Conservation (phyloP, 2,888 invertebrate genomes). For the Diaphora mendica region DNA sequence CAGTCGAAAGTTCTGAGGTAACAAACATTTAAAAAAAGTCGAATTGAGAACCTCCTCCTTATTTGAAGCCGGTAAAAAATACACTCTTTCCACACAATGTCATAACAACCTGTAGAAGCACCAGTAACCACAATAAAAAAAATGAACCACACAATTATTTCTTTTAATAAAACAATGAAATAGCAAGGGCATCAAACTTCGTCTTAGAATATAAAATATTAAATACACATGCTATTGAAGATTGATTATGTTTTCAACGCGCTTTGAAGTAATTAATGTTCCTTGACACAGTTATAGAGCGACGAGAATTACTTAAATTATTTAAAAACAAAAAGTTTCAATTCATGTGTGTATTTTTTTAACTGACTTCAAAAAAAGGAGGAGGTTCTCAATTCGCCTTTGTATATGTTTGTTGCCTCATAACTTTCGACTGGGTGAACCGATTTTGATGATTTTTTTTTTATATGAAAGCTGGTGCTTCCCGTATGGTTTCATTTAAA, state of each 20-base stretch:
- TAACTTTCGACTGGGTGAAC: too few relatives aligned
- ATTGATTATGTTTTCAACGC: constrained; percentile 44
- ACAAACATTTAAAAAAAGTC: too few relatives aligned
- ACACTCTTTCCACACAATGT: background rate
- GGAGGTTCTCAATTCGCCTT: too few relatives aligned
- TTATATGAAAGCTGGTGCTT: too few relatives aligned
- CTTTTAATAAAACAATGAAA: constrained; percentile 51
- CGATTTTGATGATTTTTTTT: too few relatives aligned
- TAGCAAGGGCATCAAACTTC: constrained; percentile 63
- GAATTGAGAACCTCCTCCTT: too few relatives aligned
- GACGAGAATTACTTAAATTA: constrained; percentile 16
- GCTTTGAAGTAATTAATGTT: constrained; percentile 48
- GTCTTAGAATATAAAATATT: constrained; percentile 28
- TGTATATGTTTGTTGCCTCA: too few relatives aligned
- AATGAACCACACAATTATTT: background rate
- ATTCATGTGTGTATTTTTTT: constrained; percentile 19
- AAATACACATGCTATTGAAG: constrained; percentile 24
- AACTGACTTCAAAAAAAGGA: too few relatives aligned
- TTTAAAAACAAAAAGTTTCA: constrained; percentile 14
- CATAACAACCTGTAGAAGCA: background rate
- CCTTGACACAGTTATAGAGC: constrained; percentile 51
- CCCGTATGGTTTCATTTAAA: too few relatives aligned
- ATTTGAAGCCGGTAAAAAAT: too few relatives aligned
- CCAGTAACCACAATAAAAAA: background rate
- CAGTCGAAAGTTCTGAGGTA: too few relatives aligned